phyloP scores from a whole-genome alignment of 1,140 invertebrate species.

The Drosophila guanche region DNA sequence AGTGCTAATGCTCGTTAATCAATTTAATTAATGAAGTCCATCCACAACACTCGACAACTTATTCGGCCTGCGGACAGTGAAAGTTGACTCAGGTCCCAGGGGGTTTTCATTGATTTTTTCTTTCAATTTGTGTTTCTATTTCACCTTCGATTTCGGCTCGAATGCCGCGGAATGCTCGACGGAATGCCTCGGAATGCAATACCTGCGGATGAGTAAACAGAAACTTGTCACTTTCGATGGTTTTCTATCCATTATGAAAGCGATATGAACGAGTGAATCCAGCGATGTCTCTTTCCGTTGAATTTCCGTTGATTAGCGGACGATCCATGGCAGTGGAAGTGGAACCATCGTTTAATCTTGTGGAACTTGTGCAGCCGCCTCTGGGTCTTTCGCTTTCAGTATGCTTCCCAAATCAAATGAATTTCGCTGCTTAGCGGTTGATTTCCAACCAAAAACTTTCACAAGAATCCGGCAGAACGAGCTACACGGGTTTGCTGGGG shows the following conservation, averaged over 20 bases:
- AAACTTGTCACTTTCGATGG: conserved; percentile 29
- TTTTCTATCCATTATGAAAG: conserved; percentile 55
- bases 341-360: conserved; percentile 32
- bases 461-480: conserved; percentile 52
- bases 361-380: conserved; percentile 68
- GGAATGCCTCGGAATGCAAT: conserved; percentile 12
- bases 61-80: conserved; percentile 45
- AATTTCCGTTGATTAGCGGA: conserved; percentile 47
- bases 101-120: conserved; percentile 45
- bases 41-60: conserved; percentile 44
- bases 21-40: conserved; percentile 63
- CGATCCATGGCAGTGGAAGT: background rate
- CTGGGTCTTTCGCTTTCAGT: conserved; percentile 54
- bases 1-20: conserved; percentile 62
- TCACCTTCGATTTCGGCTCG: conserved; percentile 45
- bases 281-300: conserved; percentile 15
- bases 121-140: conserved; percentile 38
- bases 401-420: conserved; percentile 30
- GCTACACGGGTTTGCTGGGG: conserved; percentile 54
- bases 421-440: conserved; percentile 32
- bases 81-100: conserved; percentile 35
- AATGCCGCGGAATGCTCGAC: conserved; percentile 34
- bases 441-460: conserved; percentile 63
- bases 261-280: conserved; percentile 36
- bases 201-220: conserved; percentile 9